These are phyloP conservation scores for Takifugu rubripes DNA, from an alignment of 2,797 vertebrate species.

Conservation along the genomic window DNA sequence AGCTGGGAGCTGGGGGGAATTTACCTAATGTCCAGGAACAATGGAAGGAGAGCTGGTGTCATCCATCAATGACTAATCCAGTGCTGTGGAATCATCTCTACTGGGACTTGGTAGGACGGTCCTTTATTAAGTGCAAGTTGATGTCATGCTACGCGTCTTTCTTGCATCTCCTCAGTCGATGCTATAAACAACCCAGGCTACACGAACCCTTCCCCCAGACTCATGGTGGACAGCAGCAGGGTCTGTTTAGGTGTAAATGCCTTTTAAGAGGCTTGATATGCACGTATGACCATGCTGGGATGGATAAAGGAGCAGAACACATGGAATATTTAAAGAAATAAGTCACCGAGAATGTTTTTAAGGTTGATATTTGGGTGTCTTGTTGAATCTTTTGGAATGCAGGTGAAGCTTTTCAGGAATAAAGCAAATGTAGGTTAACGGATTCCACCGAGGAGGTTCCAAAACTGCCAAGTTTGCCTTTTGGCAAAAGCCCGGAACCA, in stretches of 20 bases:
- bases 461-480: constrained; percentile 51
- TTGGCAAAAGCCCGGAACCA: constrained; percentile 30
- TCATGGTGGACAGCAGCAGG: too few relatives aligned
- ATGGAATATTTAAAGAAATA: too few relatives aligned
- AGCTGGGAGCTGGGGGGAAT: constrained; percentile 43
- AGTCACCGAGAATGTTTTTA: too few relatives aligned
- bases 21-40: constrained; percentile 54
- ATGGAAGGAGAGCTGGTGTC: constrained; percentile 34
- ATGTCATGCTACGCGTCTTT: constrained; percentile 14
- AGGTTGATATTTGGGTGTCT: too few relatives aligned
- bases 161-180: too few relatives aligned
- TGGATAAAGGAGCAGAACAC: too few relatives aligned
- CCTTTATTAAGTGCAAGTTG: constrained; percentile 16
- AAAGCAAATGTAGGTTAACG: constrained; percentile 29
- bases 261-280: too few relatives aligned
- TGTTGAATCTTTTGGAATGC: too few relatives aligned
- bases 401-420: constrained; percentile 22
- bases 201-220: too few relatives aligned
- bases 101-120: constrained; percentile 36
- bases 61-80: constrained; percentile 56
- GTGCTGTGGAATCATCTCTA: constrained; percentile 28
- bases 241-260: too few relatives aligned
- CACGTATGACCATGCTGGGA: too few relatives aligned
- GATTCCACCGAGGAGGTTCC: constrained; percentile 28
- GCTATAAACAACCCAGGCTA: too few relatives aligned